Evolutionary conservation across 1,140 invertebrate species (phyloP).

Genomic region (Spodoptera frugiperda): DNA sequence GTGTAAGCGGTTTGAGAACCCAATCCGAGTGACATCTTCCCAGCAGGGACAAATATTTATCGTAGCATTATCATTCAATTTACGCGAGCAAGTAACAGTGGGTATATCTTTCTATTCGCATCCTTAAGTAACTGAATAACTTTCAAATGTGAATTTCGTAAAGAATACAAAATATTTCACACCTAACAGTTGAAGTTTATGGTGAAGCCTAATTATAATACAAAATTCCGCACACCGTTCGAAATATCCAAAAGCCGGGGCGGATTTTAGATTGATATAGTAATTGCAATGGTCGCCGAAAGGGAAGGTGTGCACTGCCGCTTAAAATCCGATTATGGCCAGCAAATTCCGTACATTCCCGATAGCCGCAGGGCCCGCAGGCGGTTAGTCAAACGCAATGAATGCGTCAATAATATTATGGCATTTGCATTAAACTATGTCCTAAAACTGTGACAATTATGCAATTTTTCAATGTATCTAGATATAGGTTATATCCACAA

Average conservation of each 20-base stretch:
- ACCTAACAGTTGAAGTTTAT: background rate
- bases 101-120: too few species aligned
- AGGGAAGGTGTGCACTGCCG: background rate
- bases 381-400: background rate
- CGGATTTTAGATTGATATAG: background rate
- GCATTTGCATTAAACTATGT: background rate
- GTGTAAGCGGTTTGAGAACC: background rate
- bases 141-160: too few species aligned
- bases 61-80: too few species aligned
- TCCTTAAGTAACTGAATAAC: too few species aligned
- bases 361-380: background rate
- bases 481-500: background rate
- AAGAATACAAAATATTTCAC: too few species aligned
- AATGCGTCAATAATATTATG: background rate
- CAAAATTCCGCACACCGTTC: background rate
- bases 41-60: background rate
- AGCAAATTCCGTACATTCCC: background rate
- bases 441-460: too few species aligned
- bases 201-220: background rate
- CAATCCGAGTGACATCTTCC: background rate
- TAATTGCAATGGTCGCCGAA: background rate
- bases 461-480: background rate
- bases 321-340: conserved; percentile 17
- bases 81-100: too few species aligned
- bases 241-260: background rate